These are phyloP conservation scores for Pogonus chalceus DNA, from an alignment of 1,140 invertebrate species.

Conservation along the genomic window DNA sequence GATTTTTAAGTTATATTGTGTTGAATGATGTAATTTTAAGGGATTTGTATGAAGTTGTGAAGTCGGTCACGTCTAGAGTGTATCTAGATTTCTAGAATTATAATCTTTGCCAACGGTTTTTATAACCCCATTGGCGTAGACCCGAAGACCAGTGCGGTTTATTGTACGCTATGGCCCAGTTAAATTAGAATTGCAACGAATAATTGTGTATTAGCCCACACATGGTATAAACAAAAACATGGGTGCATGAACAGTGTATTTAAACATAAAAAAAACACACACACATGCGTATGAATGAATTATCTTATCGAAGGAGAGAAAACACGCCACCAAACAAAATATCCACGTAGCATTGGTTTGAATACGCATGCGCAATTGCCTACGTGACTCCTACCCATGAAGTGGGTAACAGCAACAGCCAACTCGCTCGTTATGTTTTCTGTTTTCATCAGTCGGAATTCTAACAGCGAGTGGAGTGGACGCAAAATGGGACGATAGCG, in stretches of 20 bases:
- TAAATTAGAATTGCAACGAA: background rate
- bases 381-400: background rate
- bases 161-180: background rate
- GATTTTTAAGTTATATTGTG: no score
- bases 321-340: slow-evolving; percentile 1
- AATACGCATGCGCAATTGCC: background rate
- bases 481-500: slow-evolving; percentile 3
- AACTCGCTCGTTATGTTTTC: background rate
- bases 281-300: background rate
- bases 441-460: background rate
- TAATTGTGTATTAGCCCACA: background rate
- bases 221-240: background rate
- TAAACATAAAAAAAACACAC: background rate
- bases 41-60: no score
- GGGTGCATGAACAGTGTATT: background rate
- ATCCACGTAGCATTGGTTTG: background rate
- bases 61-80: no score
- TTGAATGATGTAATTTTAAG: no score
- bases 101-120: no score
- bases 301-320: background rate
- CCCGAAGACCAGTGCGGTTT: no score
- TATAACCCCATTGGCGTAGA: background rate
- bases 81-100: no score
- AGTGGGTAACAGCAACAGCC: background rate
- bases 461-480: slow-evolving; percentile 4